Evolutionary conservation across 2,888 invertebrate genomes (phyloP).

Genomic region (Melanchra persicariae): DNA sequence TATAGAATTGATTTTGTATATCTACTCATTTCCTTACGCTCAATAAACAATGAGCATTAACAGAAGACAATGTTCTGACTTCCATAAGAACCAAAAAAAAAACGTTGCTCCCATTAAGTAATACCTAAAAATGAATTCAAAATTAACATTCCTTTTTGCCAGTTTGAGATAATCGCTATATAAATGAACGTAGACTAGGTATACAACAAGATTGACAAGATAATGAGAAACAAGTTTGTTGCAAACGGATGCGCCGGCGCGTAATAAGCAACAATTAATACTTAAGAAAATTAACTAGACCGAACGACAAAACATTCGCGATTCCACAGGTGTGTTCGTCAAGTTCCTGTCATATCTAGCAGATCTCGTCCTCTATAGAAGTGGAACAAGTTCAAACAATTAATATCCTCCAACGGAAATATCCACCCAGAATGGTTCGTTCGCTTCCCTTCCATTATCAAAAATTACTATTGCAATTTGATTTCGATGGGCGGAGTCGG

Average conservation of each 20-base stretch:
- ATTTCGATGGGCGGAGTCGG: conserved; percentile 80
- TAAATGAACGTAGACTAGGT: conserved; percentile 50
- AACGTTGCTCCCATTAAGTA: conserved; percentile 25
- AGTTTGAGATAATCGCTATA: conserved; percentile 42
- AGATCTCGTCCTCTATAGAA: conserved; percentile 76
- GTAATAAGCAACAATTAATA: conserved; percentile 84
- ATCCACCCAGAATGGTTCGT: conserved; percentile 84
- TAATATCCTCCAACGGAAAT: conserved; percentile 83
- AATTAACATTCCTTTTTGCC: conserved; percentile 40
- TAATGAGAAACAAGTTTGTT: conserved; percentile 82
- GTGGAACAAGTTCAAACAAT: conserved; percentile 80
- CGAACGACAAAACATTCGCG: conserved; percentile 79
- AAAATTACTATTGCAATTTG: conserved; percentile 88
- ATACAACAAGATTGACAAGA: conserved; percentile 73
- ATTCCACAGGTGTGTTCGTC: conserved; percentile 81
- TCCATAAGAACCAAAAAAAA: not conserved
- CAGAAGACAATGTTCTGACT: not conserved
- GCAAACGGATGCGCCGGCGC: conserved; percentile 81
- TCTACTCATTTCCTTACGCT: not conserved
- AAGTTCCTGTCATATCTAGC: conserved; percentile 75
- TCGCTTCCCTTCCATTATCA: conserved; percentile 87
- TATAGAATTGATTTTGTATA: not conserved
- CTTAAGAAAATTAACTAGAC: conserved; percentile 78
- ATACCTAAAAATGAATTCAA: conserved; percentile 26
- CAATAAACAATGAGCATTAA: not conserved